Evolutionary conservation across 2,888 invertebrate species (phyloP).

Genomic region (Nephrotoma flavescens): DNA sequence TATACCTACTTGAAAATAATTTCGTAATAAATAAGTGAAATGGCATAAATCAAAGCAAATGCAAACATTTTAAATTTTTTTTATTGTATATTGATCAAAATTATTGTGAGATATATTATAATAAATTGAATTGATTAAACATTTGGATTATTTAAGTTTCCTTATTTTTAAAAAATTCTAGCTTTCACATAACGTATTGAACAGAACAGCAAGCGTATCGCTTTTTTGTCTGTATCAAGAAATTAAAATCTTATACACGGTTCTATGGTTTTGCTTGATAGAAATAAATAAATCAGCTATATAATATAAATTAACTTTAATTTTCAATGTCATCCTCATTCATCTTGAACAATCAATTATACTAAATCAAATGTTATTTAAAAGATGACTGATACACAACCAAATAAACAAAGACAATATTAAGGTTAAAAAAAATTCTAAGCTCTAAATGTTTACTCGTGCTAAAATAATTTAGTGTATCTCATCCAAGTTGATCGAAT

Average conservation of each 20-base stretch:
- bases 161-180: neutral
- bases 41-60: neutral
- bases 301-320: neutral
- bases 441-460: neutral
- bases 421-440: neutral
- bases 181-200: neutral
- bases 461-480: neutral
- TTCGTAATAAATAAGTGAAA: neutral
- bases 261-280: neutral
- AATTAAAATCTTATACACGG: neutral
- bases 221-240: neutral
- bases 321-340: neutral
- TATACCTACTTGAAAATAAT: neutral
- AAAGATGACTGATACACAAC: neutral
- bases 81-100: neutral
- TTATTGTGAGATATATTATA: neutral
- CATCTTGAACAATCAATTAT: neutral
- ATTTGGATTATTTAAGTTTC: neutral
- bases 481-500: too few species aligned
- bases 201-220: neutral
- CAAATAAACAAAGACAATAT: neutral
- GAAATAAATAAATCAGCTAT: neutral
- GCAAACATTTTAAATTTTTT: neutral
- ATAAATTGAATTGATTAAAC: neutral
- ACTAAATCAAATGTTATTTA: neutral